Conservation (phyloP, 2,797 vertebrate genomes). For the Iguana delicatissima region DNA sequence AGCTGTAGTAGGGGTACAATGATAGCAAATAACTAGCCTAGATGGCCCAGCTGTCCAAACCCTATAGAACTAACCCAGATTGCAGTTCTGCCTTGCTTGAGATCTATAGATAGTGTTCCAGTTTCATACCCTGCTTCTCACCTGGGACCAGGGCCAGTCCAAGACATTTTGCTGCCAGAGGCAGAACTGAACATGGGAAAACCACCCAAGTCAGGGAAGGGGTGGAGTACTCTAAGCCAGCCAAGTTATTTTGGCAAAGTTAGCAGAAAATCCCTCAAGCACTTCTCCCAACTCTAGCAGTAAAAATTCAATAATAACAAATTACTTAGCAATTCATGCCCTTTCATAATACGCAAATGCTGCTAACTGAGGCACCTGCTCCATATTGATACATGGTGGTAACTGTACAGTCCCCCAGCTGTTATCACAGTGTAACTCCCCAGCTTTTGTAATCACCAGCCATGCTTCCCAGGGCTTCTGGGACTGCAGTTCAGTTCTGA, state of each 20-base stretch:
- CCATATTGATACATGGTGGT: too few species aligned
- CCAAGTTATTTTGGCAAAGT: not conserved
- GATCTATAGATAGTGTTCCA: not conserved
- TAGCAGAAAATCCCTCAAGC: not conserved
- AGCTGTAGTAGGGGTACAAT: not conserved
- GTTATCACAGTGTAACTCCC: too few species aligned
- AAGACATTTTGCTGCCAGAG: not conserved
- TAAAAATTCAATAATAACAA: too few species aligned
- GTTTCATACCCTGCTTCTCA: not conserved
- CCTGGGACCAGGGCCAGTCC: not conserved
- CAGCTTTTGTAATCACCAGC: too few species aligned
- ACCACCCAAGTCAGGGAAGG: not conserved
- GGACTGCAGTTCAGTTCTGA: too few species aligned
- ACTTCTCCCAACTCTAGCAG: too few species aligned
- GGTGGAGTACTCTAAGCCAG: not conserved
- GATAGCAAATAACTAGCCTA: not conserved
- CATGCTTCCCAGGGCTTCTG: too few species aligned
- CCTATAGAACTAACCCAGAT: not conserved
- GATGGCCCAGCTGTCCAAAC: not conserved
- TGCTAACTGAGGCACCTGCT: too few species aligned
- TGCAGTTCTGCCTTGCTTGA: not conserved
- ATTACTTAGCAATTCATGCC: too few species aligned
- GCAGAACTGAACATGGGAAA: not conserved
- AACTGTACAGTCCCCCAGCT: too few species aligned
- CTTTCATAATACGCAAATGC: too few species aligned